phyloP scores from a whole-genome alignment of 1,140 invertebrate species.

The Phocides pigmalion region DNA sequence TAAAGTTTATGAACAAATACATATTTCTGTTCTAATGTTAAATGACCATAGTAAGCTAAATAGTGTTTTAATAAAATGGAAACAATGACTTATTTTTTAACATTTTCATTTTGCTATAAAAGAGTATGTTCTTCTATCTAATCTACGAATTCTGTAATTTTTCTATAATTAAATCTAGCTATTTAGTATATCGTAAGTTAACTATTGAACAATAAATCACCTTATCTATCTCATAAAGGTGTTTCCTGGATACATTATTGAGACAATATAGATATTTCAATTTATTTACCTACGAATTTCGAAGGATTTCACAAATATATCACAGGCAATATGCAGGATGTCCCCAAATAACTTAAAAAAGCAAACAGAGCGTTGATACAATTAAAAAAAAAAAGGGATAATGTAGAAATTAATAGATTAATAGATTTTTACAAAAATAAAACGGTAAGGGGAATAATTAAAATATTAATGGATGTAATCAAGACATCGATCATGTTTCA shows the following conservation, averaged over 20 bases:
- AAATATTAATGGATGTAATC: no score
- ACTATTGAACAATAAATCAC: slow-evolving; percentile 3
- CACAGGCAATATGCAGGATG: slow-evolving; percentile 18
- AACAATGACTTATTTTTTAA: background rate
- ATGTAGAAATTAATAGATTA: background rate
- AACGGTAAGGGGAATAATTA: no score
- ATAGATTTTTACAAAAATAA: background rate
- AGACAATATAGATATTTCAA: slow-evolving; percentile 8
- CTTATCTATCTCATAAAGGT: background rate
- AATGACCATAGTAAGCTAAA: background rate
- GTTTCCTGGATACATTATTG: background rate
- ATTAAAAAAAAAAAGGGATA: background rate
- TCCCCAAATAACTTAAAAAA: slow-evolving; percentile 4
- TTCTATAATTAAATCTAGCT: slow-evolving; percentile 1
- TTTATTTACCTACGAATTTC: slow-evolving; percentile 2
- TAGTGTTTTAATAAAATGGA: background rate
- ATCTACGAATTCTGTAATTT: background rate
- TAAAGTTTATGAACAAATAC: no score
- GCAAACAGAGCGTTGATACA: background rate
- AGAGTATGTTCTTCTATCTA: background rate
- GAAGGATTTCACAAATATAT: slow-evolving; percentile 14
- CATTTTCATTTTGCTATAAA: background rate
- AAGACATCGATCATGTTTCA: no score
- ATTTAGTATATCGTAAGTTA: background rate
- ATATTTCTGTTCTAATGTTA: no score